Conservation (phyloP, 2,888 invertebrate genomes). For the Phytoseiulus persimilis region DNA sequence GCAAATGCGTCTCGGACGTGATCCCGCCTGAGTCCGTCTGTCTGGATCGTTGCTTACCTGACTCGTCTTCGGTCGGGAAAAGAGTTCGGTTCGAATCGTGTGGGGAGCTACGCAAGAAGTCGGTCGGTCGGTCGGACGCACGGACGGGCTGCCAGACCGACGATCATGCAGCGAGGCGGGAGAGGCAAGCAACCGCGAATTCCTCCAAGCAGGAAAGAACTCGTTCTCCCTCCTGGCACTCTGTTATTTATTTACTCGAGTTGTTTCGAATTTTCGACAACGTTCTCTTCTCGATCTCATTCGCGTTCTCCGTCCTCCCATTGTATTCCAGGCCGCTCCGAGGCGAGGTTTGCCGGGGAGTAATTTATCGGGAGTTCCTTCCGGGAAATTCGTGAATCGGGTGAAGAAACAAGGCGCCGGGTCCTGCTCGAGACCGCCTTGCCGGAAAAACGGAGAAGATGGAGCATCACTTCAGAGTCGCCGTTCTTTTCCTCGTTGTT, state of each 20-base stretch:
- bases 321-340: not conserved
- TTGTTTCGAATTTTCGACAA: not conserved
- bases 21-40: not conserved
- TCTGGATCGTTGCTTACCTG: not conserved
- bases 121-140: not conserved
- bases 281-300: not conserved
- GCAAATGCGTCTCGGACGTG: conserved; percentile 35
- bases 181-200: not conserved
- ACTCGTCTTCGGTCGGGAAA: not conserved
- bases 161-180: not conserved
- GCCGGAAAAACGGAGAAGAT: no score
- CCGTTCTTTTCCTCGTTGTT: no score
- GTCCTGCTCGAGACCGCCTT: no score
- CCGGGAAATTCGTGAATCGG: not conserved
- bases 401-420: no score
- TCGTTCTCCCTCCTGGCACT: not conserved
- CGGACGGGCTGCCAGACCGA: not conserved
- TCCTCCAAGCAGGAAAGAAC: not conserved
- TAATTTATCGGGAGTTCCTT: no score
- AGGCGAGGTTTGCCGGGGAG: not conserved
- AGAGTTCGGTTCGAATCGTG: not conserved
- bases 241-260: not conserved
- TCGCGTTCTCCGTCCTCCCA: not conserved
- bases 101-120: not conserved
- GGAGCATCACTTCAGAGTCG: no score